phyloP scores from a whole-genome alignment of 1,140 invertebrate genomes.

The Bombus balteatus region DNA sequence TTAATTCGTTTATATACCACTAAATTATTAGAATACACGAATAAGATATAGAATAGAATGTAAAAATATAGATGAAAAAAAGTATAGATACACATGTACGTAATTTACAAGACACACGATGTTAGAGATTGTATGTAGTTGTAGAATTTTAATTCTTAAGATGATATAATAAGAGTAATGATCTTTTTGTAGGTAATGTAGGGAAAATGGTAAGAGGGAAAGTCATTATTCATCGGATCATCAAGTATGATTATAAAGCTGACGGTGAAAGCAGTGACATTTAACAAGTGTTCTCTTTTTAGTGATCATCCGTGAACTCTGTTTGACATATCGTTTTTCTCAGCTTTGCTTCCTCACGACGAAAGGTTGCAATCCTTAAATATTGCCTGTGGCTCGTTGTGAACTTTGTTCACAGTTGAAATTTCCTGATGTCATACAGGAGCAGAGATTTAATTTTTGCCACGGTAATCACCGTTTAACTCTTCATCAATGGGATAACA shows the following conservation, averaged over 20 bases:
- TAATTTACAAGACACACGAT: not conserved
- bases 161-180: not conserved
- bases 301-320: slow-evolving; percentile 16
- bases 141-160: not conserved
- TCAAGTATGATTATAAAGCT: not conserved
- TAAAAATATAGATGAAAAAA: too few species aligned
- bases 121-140: not conserved
- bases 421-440: not conserved
- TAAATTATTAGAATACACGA: too few species aligned
- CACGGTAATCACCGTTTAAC: not conserved
- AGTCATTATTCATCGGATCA: not conserved
- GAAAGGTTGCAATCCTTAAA: slow-evolving; percentile 14
- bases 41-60: too few species aligned
- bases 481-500: too few species aligned
- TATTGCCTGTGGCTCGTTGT: not conserved
- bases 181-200: not conserved
- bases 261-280: slow-evolving; percentile 30
- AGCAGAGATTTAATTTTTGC: not conserved
- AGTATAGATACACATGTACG: not conserved
- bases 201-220: not conserved
- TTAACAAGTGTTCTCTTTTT: not conserved
- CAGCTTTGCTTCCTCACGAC: not conserved
- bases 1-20: too few species aligned
- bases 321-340: slow-evolving; percentile 29
- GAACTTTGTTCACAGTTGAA: not conserved